phyloP scores from a whole-genome alignment of 2,888 invertebrate species.

The Gisinianus flammeolus region DNA sequence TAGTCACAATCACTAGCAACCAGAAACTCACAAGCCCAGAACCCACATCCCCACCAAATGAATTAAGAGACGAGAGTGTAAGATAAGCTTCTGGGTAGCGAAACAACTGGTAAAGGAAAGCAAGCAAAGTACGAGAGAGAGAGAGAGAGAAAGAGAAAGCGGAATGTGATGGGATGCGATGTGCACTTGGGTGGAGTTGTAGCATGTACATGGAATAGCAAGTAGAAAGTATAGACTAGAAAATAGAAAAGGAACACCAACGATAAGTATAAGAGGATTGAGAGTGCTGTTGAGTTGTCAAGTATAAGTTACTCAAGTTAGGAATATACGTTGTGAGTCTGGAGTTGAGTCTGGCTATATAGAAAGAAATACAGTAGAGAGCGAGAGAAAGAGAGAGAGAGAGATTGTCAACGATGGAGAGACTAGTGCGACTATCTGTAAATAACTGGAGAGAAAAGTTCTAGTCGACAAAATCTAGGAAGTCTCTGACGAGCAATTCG shows the following conservation, averaged over 20 bases:
- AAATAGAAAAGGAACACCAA: background rate
- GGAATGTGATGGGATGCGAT: background rate
- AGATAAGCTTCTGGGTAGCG: background rate
- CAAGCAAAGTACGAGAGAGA: background rate
- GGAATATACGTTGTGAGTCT: no score
- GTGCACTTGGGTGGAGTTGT: background rate
- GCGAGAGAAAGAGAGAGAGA: background rate
- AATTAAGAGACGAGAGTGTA: background rate
- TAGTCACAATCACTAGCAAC: background rate
- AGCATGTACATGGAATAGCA: background rate
- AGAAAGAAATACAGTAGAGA: no score
- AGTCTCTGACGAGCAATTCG: background rate
- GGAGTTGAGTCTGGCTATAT: no score
- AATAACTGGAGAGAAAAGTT: background rate
- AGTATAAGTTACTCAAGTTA: no score
- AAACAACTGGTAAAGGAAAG: background rate
- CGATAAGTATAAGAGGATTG: no score
- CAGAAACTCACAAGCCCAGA: background rate
- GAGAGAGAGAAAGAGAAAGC: constrained; percentile 4
- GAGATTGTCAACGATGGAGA: no score
- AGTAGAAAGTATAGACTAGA: background rate
- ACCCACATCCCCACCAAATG: background rate
- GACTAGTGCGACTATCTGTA: no score
- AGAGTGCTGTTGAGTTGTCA: no score
- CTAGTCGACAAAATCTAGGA: background rate